Base-by-base conservation (phyloP, 2,888 invertebrate species). In the Tethea ocularis region DNA sequence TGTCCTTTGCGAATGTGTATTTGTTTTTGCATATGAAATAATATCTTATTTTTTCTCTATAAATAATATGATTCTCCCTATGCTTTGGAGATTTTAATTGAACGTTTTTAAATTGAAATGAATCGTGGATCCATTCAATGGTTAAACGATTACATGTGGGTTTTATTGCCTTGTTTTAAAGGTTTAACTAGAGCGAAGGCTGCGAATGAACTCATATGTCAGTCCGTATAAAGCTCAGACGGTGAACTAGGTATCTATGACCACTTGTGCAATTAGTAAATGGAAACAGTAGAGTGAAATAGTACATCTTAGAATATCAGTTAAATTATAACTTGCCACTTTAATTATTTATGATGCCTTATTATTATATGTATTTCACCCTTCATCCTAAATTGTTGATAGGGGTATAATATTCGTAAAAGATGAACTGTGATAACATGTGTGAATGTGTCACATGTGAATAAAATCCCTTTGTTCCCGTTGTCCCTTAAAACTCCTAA, bases 1-100 rank as follows among this genome's bases (percentile, higher is more conserved):
- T 78, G 87, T 90, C 87, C 87, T 89, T 87, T 84, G 79, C 76
- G 69, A 77, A 73, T 65, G 57, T 70, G 67, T 64, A 68, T 70
- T 66, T 64, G 60, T 57, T 59, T 58, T 55, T 52, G 46, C 20
- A 29, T 33, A 61, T 52, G 52, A 63, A 52, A 58, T 53, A 46
- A 63, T 64, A 61, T 51, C 61, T 17, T 20, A 46, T 46, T 46
- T 20, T 8, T 46, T n/a, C n/a, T n/a, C n/a, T n/a, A n/a, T n/a
- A n/a, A n/a, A n/a, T n/a, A n/a, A n/a, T n/a, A n/a, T n/a, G n/a
- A n/a, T n/a, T n/a, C n/a, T n/a, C 26, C 26, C 26, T 5, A 26
- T 26, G 26, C 7, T 26, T 26, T 26, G 26, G 26, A 26, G 6
- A 26, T 7, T n/a, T n/a, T n/a, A n/a, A n/a, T n/a, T n/a, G n/a